Percentiles rank a stretch among this genome's conserved stretches.
phyloP scores from a whole-genome alignment of 2,888 invertebrate species.

The Zelleria hepariella region DNA sequence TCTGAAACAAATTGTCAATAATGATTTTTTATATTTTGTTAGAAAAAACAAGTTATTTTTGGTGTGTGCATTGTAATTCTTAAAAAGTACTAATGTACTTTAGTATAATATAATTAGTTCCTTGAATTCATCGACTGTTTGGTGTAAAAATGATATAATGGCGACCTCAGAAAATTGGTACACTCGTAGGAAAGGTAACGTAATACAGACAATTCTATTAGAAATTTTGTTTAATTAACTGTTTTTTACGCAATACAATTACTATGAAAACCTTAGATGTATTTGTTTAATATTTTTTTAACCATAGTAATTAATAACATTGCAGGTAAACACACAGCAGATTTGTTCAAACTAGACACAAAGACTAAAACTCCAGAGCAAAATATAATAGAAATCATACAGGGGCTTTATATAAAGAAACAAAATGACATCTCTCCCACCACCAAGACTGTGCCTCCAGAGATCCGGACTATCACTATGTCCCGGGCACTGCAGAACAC shows the following conservation, averaged over 20 bases:
- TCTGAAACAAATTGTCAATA: conserved; percentile 13
- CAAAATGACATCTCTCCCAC: conserved; percentile 57
- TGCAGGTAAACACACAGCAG: conserved; percentile 54
- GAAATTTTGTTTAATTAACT: neutral
- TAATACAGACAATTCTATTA: conserved; percentile 13
- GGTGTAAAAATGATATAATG: conserved; percentile 56
- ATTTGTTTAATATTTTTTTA: conserved; percentile 15
- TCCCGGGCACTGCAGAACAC: conserved; percentile 74
- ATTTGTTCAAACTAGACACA: conserved; percentile 74
- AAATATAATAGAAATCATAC: conserved; percentile 76
- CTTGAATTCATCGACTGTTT: conserved; percentile 6
- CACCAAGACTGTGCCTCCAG: conserved; percentile 41
- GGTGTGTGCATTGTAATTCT: conserved; percentile 5
- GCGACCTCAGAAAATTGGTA: conserved; percentile 62
- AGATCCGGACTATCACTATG: conserved; percentile 71
- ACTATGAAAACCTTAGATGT: neutral
- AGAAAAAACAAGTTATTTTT: conserved; percentile 6
- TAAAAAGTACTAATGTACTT: conserved; percentile 5
- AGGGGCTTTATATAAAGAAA: conserved; percentile 69
- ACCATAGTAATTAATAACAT: conserved; percentile 3
- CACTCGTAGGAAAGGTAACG: conserved; percentile 61
- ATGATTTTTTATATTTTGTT: conserved; percentile 10
- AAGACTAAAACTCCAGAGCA: conserved; percentile 72
- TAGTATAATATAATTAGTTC: conserved; percentile 4
- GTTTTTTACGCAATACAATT: neutral